Evolutionary conservation across 1,140 invertebrate genomes (phyloP).

Genomic region (Heliothis virescens): DNA sequence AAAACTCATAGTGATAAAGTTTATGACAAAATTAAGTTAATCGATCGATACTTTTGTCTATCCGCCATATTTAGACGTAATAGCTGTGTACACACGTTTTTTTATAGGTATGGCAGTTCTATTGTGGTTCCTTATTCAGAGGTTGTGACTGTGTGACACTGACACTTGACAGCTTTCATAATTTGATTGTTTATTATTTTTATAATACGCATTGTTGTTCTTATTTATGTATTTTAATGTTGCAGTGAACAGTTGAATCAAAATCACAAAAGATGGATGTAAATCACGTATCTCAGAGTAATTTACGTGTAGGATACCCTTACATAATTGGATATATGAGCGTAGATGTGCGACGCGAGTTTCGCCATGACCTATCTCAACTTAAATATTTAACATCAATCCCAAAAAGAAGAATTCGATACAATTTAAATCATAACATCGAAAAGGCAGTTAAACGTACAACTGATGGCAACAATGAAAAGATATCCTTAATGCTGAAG

Average conservation of each 20-base stretch:
- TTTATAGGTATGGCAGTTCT: no score
- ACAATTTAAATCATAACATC: slow-evolving; percentile 83
- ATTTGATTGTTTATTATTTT: no score
- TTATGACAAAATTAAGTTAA: no score
- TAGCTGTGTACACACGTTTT: no score
- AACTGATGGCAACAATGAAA: slow-evolving; percentile 62
- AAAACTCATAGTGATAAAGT: no score
- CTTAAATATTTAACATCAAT: slow-evolving; percentile 79
- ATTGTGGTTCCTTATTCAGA: no score
- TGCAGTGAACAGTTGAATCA: neutral
- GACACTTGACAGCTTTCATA: no score
- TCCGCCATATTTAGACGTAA: no score
- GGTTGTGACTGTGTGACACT: no score
- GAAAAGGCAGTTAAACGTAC: slow-evolving; percentile 68
- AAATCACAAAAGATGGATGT: neutral
- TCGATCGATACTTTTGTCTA: no score
- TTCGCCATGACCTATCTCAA: slow-evolving; percentile 71
- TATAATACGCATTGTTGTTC: no score
- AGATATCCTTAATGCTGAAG: slow-evolving; percentile 76
- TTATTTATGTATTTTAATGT: neutral
- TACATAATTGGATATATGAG: slow-evolving; percentile 80
- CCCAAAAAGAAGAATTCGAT: slow-evolving; percentile 58
- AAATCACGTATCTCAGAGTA: neutral
- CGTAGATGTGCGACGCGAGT: slow-evolving; percentile 70
- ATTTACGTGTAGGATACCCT: slow-evolving; percentile 51